These are phyloP conservation scores for Suncus etruscus DNA, from an alignment of 2,113 vertebrate species.

Conservation along the genomic window DNA sequence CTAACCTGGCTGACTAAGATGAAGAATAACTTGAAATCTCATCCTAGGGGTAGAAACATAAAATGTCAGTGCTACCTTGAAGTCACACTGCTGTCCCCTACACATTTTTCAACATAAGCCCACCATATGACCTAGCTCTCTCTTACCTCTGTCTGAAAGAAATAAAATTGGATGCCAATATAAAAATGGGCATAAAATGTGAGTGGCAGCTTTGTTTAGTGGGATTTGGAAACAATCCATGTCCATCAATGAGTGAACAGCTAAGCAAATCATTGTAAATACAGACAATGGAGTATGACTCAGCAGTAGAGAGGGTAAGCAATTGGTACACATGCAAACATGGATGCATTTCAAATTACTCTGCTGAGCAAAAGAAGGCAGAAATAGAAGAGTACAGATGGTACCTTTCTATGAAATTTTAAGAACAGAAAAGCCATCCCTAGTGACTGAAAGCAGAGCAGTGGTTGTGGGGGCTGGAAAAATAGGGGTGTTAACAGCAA, in stretches of 20 bases:
- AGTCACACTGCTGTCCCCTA: not conserved
- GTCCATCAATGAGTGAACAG: not conserved
- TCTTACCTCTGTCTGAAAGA: slow-evolving; percentile 8
- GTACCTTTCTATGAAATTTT: not conserved
- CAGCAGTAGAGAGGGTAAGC: not conserved
- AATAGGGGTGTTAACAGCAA: not conserved
- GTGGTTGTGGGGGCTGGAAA: not conserved
- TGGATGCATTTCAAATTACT: not conserved
- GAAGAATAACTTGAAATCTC: not conserved
- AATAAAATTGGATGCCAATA: not conserved
- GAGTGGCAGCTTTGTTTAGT: not conserved
- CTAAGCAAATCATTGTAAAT: not conserved
- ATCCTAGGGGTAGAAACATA: not conserved
- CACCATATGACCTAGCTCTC: not conserved
- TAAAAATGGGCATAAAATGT: slow-evolving; percentile 23
- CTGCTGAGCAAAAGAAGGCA: not conserved
- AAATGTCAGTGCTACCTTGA: not conserved
- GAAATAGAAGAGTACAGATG: not conserved
- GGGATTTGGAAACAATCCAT: slow-evolving; percentile 21
- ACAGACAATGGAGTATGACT: not conserved
- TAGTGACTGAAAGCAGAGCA: not conserved
- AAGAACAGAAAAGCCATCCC: not conserved
- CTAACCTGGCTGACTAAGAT: not conserved
- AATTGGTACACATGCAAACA: not conserved
- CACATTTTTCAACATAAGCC: not conserved